Evolutionary conservation across 2,113 vertebrate species (phyloP), one percentile per base, ranked within the genome.

Genomic region (Antechinus flavipes): DNA sequence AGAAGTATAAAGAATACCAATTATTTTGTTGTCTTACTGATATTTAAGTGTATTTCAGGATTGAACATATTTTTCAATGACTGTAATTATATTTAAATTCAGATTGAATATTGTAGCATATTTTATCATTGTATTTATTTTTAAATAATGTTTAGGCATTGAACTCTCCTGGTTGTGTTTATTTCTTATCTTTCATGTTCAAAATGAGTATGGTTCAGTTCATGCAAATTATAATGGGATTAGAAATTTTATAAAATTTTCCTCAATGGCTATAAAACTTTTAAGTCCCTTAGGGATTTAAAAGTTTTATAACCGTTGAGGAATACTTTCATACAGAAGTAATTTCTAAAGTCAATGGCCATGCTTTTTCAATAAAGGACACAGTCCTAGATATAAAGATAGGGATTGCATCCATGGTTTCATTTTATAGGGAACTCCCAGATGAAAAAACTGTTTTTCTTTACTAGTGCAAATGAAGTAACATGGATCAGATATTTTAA

Each of bases 21-120:
- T 16, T 91, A 58, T 94, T 91, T 96, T 94, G 84, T 94, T 97
- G 94, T 95, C 94, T 97, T 95, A 94, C 90, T 97, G 9, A 61
- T 95, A 97, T 97, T 93, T 2, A 11, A 95, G 55, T 94, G 50
- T 95, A 95, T 94, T 98, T 98, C 96, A 96, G 76, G 94, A 93
- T 93, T 94, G 97, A 96, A 55, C 96, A 93, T 26, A 91, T 96
- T 61, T 94, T 96, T 97, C 84, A 95, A 7, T 90, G 46, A 49
- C 0, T 97, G 96, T 98, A 96, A 94, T 96, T 98, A 46, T 98
- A 90, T 98, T 98, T 98, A 91, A 98, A 94, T 97, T 96, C 53
- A 90, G 58, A 96, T 93, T 96, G 61, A 16, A 84, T 95, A 56
- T 92, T 94, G 95, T 94, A 24, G 5, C 90, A 55, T 97, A 95